Evolutionary conservation across 1,140 invertebrate genomes (phyloP).

Genomic region (Drosophila lini): DNA sequence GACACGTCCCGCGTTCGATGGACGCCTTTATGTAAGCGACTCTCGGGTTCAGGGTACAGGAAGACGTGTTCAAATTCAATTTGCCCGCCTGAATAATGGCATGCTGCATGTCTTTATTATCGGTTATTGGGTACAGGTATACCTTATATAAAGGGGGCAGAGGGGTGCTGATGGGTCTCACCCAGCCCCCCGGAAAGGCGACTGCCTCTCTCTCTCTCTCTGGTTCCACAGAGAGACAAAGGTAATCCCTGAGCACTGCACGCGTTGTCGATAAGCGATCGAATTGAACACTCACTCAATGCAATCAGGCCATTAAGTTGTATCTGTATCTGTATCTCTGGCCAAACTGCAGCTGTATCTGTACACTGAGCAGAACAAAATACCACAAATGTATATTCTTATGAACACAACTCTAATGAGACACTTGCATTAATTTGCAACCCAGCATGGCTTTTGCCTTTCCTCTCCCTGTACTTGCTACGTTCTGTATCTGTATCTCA

Average conservation of each 20-base stretch:
- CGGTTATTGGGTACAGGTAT: conserved; percentile 23
- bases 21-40: conserved; percentile 54
- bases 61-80: conserved; percentile 76
- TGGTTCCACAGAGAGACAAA: conserved; percentile 10
- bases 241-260: conserved; percentile 51
- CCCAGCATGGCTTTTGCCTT: neutral
- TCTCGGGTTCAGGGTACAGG: conserved; percentile 54
- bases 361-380: neutral
- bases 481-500: conserved; percentile 45
- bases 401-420: neutral
- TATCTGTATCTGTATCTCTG: conserved; percentile 11
- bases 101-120: conserved; percentile 50
- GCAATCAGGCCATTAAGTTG: conserved; percentile 69
- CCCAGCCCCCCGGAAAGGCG: neutral
- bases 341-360: conserved; percentile 21
- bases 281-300: conserved; percentile 58
- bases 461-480: neutral
- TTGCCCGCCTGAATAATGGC: conserved; percentile 35
- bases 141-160: conserved; percentile 2
- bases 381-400: neutral
- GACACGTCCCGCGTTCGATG: conserved; percentile 43
- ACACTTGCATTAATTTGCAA: neutral
- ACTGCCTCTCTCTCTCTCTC: too few species aligned
- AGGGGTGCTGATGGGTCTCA: neutral
- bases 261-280: conserved; percentile 52